phyloP scores from a whole-genome alignment of 1,140 invertebrate species.

The Chymomyza costata region DNA sequence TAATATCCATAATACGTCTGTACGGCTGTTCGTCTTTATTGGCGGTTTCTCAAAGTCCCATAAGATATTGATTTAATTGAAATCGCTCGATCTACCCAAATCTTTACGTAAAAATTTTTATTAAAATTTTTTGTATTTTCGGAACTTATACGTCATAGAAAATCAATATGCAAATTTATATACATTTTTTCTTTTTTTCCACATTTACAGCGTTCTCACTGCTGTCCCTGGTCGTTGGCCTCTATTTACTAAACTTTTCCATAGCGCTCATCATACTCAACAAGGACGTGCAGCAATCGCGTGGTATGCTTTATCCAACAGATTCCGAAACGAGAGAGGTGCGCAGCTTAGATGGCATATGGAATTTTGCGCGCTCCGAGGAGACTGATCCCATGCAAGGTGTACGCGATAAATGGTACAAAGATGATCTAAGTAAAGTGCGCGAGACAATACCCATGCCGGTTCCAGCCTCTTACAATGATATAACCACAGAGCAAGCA shows the following conservation, averaged over 20 bases:
- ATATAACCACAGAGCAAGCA: slow-evolving; percentile 87
- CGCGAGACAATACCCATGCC: slow-evolving; percentile 85
- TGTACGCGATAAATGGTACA: slow-evolving; percentile 86
- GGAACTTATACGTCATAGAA: too few species aligned
- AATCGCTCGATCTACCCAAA: too few species aligned
- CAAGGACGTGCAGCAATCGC: slow-evolving; percentile 48
- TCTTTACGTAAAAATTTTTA: too few species aligned
- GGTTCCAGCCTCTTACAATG: slow-evolving; percentile 98
- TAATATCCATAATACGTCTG: too few species aligned
- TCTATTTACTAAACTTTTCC: slow-evolving; percentile 56
- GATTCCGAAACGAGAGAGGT: slow-evolving; percentile 89
- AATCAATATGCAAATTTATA: too few species aligned
- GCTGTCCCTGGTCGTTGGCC: slow-evolving; percentile 50
- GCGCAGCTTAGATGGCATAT: slow-evolving; percentile 87
- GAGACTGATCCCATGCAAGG: slow-evolving; percentile 81
- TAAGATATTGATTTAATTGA: too few species aligned
- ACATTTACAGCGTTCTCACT: slow-evolving; percentile 53
- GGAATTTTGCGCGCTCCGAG: slow-evolving; percentile 88
- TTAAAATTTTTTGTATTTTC: too few species aligned
- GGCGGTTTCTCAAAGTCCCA: too few species aligned
- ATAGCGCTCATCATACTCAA: slow-evolving; percentile 69
- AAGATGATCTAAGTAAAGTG: slow-evolving; percentile 76
- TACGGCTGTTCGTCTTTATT: too few species aligned
- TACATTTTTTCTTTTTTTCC: too few species aligned
- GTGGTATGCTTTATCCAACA: slow-evolving; percentile 87